Evolutionary conservation across 2,888 invertebrate genomes (phyloP).

Genomic region (Lordiphosa fenestrarum): DNA sequence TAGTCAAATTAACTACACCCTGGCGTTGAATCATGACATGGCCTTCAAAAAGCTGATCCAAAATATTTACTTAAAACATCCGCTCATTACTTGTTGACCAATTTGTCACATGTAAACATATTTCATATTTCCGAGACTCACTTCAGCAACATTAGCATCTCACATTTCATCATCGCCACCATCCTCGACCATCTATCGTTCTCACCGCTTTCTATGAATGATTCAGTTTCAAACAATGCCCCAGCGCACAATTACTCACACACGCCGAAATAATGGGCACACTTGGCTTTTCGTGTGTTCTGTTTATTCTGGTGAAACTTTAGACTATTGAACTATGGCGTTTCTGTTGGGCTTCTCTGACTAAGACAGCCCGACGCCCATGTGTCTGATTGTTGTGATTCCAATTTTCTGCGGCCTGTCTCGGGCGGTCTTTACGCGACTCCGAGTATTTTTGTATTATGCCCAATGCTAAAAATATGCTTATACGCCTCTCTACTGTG

Average conservation of each 20-base stretch:
- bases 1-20: no score
- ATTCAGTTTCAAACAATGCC: slow-evolving; percentile 15
- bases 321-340: slow-evolving; percentile 68
- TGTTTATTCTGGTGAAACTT: slow-evolving; percentile 50
- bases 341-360: slow-evolving; percentile 28
- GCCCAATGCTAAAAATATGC: slow-evolving; percentile 54
- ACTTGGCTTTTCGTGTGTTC: slow-evolving; percentile 21
- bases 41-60: no score
- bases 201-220: slow-evolving; percentile 1
- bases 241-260: slow-evolving; percentile 21
- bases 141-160: no score
- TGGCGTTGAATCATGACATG: no score
- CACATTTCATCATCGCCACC: neutral
- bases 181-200: slow-evolving; percentile 1
- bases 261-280: slow-evolving; percentile 21
- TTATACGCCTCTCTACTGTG: slow-evolving; percentile 15
- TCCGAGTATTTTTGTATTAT: slow-evolving; percentile 31
- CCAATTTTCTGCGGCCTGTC: slow-evolving; percentile 33
- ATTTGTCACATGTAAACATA: no score
- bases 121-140: no score
- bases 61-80: no score
- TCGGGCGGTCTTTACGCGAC: slow-evolving; percentile 10
- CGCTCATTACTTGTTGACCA: no score
- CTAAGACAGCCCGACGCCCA: slow-evolving; percentile 51
- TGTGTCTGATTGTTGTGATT: slow-evolving; percentile 51